phyloP scores from a whole-genome alignment of 2,797 vertebrate species.

The Tapirus indicus region DNA sequence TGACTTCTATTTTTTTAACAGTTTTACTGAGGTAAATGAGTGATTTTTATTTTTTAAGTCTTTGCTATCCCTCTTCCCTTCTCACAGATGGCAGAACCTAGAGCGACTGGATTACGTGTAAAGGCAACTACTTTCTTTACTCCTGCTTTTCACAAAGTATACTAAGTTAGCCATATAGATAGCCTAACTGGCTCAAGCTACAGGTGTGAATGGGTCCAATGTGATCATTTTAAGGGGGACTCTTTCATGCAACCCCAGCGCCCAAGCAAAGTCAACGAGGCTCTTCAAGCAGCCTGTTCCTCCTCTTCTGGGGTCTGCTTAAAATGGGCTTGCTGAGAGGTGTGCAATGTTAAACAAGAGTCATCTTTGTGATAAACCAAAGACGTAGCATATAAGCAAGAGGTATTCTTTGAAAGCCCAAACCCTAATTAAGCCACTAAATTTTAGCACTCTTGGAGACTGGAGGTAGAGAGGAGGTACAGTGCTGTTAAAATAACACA shows the following conservation, averaged over 20 bases:
- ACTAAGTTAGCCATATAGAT: not conserved
- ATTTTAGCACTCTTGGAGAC: not conserved
- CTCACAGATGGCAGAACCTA: not conserved
- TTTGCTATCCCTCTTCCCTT: not conserved
- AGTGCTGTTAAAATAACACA: not conserved
- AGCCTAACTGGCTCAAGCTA: not conserved
- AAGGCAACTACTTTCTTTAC: not conserved
- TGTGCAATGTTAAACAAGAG: not conserved
- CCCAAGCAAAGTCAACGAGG: not conserved
- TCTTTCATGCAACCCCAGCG: not conserved
- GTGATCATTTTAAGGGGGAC: not conserved
- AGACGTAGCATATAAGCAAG: not conserved
- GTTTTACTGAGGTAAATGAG: not conserved
- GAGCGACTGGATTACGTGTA: not conserved
- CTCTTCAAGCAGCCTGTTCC: not conserved
- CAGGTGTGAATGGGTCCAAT: not conserved
- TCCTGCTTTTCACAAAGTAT: not conserved
- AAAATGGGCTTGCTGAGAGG: not conserved
- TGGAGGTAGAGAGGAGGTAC: not conserved
- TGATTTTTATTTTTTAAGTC: not conserved
- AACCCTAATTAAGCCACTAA: not conserved
- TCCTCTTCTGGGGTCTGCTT: not conserved
- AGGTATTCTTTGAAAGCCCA: not conserved
- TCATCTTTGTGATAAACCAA: not conserved
- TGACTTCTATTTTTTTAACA: not conserved